Conservation (phyloP, 2,797 vertebrate species). For the Chromobotia macracanthus region DNA sequence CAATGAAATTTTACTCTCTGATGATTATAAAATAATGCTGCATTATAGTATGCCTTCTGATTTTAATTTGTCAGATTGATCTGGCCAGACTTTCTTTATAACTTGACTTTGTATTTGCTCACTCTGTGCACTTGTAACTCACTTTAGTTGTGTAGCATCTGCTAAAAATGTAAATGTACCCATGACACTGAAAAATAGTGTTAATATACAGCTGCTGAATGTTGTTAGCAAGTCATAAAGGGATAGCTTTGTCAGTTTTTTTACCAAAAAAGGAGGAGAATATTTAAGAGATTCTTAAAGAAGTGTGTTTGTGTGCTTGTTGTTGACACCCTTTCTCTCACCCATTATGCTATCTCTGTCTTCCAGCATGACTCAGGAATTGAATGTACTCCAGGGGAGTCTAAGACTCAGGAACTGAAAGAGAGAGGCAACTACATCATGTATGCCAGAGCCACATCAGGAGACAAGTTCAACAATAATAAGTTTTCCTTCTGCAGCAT, state of each 20-base stretch:
- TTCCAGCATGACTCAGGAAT: conserved; percentile 93
- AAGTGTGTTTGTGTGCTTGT: conserved; percentile 7
- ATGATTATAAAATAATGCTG: not conserved
- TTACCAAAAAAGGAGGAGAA: not conserved
- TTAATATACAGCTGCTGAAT: not conserved
- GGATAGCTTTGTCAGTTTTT: not conserved
- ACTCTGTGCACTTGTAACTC: not conserved
- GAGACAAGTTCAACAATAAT: conserved; percentile 96
- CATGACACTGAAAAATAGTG: not conserved
- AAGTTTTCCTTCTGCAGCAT: conserved; percentile 94
- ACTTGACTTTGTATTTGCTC: not conserved
- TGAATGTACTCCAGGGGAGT: conserved; percentile 94
- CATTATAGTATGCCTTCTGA: not conserved
- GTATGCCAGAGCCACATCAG: conserved; percentile 97
- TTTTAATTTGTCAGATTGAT: not conserved
- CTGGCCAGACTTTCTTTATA: not conserved
- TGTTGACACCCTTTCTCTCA: not conserved
- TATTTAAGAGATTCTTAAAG: not conserved
- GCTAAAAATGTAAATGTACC: conserved; percentile 6
- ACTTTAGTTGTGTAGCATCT: not conserved
- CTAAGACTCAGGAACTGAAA: conserved; percentile 84
- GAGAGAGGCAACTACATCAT: conserved; percentile 96
- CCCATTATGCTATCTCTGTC: not conserved
- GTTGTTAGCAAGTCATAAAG: not conserved
- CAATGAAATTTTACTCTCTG: not conserved